Base-by-base conservation (phyloP, 2,888 invertebrate species). In the Drosophila longiperda region DNA sequence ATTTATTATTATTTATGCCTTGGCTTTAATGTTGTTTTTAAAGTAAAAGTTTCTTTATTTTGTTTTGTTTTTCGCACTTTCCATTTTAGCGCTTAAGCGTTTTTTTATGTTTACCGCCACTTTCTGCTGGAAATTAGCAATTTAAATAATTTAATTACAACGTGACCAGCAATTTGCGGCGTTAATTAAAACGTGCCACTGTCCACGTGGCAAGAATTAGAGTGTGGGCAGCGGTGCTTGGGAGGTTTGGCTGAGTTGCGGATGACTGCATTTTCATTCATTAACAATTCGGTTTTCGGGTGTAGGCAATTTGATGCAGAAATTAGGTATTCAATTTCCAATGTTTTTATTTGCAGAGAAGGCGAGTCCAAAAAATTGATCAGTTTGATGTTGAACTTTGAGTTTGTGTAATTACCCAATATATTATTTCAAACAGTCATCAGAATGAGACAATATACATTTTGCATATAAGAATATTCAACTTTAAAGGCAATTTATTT, bases 131-230 rank as follows among this genome's bases (percentile, higher is more conserved):
- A 82, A 87, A 85, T 86, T 84, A 86, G 80, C 85, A 89, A 85
- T 87, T 85, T 89, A 74, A 89, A 85, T 85, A 87, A 89, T 89
- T 89, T 78, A 86, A 86, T 86, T 89, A 76, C 73, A 69, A 29
- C 75, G 85, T 87, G 90, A 85, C 85, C 85, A 74, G 82, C 86
- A 80, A 86, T 87, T 85, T 85, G 84, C 49, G 85, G 85, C 78
- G 73, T 76, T 86, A 86, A 86, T 86, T 89, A 89, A 86, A 86
- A 85, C 77, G 78, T 80, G 88, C 71, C 78, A 66, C 75, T 66
- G 88, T 85, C 89, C 89, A 89, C 87, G 80, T 74, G 80, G 62
- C 75, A 40, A 32, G 17, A 29, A 29, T 40, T 17, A 45, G 40
- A 26, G 55, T 15, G 12, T 42, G 32, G n/a, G 6, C 42, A 32